phyloP scores from a whole-genome alignment of 1,140 invertebrate species.

The Eupeodes corollae region DNA sequence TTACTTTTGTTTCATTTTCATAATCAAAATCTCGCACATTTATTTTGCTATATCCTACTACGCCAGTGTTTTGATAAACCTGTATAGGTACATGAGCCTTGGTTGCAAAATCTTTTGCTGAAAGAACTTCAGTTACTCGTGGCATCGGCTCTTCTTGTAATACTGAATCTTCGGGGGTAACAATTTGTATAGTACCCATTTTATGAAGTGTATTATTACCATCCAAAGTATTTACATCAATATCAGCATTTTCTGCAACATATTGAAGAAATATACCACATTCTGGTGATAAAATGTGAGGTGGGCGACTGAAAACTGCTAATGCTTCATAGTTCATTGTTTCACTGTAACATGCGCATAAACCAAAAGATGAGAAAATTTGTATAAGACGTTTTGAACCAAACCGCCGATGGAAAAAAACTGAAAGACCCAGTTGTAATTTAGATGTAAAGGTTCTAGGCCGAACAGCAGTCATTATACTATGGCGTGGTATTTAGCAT shows the following conservation, averaged over 20 bases:
- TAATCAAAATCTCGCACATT: slow-evolving; percentile 10
- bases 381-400: slow-evolving; percentile 28
- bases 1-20: slow-evolving; percentile 9
- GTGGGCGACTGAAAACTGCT: no score
- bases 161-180: slow-evolving; percentile 2
- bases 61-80: slow-evolving; percentile 17
- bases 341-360: slow-evolving; percentile 29
- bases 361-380: slow-evolving; percentile 27
- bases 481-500: slow-evolving; percentile 25
- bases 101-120: slow-evolving; percentile 15
- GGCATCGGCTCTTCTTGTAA: no score
- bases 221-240: slow-evolving; percentile 35
- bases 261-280: slow-evolving; percentile 31
- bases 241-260: slow-evolving; percentile 35
- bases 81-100: slow-evolving; percentile 21
- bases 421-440: slow-evolving; percentile 26
- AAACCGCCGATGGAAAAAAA: slow-evolving; percentile 31
- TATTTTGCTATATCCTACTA: slow-evolving; percentile 3
- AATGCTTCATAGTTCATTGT: slow-evolving; percentile 24
- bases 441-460: slow-evolving; percentile 29
- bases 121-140: slow-evolving; percentile 9
- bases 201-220: slow-evolving; percentile 33
- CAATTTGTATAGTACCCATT: slow-evolving; percentile 29
- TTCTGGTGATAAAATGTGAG: slow-evolving; percentile 29
- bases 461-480: slow-evolving; percentile 32